These are phyloP conservation scores for Semaprochilodus insignis DNA, from an alignment of 2,797 vertebrate species.

Conservation along the genomic window DNA sequence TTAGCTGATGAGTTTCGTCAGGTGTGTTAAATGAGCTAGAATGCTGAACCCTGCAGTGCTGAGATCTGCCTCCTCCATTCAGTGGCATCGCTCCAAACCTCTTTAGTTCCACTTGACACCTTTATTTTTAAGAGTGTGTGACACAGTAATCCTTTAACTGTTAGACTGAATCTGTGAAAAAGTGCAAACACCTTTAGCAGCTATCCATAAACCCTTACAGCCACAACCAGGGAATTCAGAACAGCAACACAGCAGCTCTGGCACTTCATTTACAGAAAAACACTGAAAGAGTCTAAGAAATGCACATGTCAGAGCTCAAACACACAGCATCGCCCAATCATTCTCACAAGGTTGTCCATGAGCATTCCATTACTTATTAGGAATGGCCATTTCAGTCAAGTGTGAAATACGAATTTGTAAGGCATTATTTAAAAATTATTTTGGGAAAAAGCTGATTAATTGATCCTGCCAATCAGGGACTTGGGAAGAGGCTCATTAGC, in stretches of 20 bases:
- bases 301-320: not conserved
- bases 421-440: too few relatives aligned
- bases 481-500: too few relatives aligned
- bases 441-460: too few relatives aligned
- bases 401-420: too few relatives aligned
- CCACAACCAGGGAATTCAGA: not conserved
- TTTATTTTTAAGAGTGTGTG: not conserved
- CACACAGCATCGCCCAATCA: too few relatives aligned
- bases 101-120: not conserved
- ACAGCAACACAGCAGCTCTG: not conserved
- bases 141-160: not conserved
- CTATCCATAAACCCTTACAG: not conserved
- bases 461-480: too few relatives aligned
- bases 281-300: not conserved
- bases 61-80: not conserved
- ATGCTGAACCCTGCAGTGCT: not conserved
- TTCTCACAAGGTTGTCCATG: not conserved
- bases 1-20: not conserved
- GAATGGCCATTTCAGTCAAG: too few relatives aligned
- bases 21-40: not conserved
- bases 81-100: not conserved
- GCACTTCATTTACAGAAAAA: not conserved
- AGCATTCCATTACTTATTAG: too few relatives aligned
- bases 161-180: not conserved
- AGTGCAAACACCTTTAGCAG: not conserved